Base-by-base conservation (phyloP, 2,888 invertebrate genomes). In the Pristionchus entomophagus region DNA sequence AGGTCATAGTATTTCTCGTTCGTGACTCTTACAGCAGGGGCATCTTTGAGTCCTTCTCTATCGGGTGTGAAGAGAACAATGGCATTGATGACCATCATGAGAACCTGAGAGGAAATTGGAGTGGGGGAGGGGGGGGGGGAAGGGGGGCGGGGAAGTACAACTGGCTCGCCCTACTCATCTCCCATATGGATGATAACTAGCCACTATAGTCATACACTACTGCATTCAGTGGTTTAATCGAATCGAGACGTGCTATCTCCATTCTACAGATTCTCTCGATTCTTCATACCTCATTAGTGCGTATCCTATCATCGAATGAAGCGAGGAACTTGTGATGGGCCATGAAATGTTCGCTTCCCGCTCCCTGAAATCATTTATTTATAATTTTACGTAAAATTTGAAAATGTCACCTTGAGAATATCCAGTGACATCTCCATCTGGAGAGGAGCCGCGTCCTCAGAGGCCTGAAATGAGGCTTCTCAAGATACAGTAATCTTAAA, bases 1-100 rank as follows among this genome's bases (percentile, higher is more conserved):
- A 91, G 84, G 19, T 86, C 56, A 26, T 85, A 86, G 69, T 90
- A 90, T 26, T 56, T n/a, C 29, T 89, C 97, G 95, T 97, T 97
- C 94, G 97, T 97, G 86, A 96, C 94, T 94, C 96, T 96, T 88
- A 97, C 96, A 81, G 97, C 96, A 93, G 97, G 97, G 32, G 95
- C 95, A 93, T 97, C 97, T 90, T 97, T 96, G 29, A 97, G 96
- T 91, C 96, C 95, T 0, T 96, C 95, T 86, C 97, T 83, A 69
- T 87, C 73, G 12, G 89, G 85, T 12, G 77, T 56, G 78, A 90
- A 90, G 53, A 90, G 86, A 12, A 85, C 32, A 19, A 85, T 85
- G 1, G 77, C 85, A 26, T 69, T 22, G 26, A 85, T 73, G 41
- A 85, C 77, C 38, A 85, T 29, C 85, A 85, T 85, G 4, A 85